Evolutionary conservation across 2,888 invertebrate genomes (phyloP), one percentile per base, ranked within the genome.

Genomic region (Danaus chrysippus): DNA sequence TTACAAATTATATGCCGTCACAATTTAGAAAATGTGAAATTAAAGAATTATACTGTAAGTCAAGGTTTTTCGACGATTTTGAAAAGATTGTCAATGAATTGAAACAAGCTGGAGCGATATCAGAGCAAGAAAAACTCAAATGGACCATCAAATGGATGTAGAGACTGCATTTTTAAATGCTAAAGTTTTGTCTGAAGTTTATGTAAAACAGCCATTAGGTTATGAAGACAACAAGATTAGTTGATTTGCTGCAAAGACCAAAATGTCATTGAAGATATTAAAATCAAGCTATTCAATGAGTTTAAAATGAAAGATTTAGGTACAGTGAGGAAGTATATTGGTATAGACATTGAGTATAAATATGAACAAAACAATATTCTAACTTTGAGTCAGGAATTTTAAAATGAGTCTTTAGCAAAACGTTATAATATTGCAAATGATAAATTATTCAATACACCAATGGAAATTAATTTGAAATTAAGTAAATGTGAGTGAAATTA

Each of bases 281-380:
- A 42, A 9, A 53, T 53, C 17, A 23, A 23, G 23, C 23, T 23
- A 23, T 23, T 3, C 23, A 23, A 23, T 23, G 23, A 43, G 43
- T 11, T 11, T 11, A 43, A 43, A 43, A 77, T 75, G 72, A 76
- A 76, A 67, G 73, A 79, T 55, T 43, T 76, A 8, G 75, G 75
- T 13, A 73, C 70, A 73, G 59, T 75, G 57, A 74, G 71, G 67
- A 74, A 23, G 12, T 77, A 78, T 60, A 64, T 80, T 66, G 78
- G 78, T 1, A 79, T 79, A 58, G 71, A 78, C 64, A 73, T 79
- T 68, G 67, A 72, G 42, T 70, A 76, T 66, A 70, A 70, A 63
- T 56, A 76, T 68, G 64, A 66, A 12, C 9, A 54, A 19, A 19
- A 58, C 55, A 62, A 65, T n/a, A 67, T 49, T 44, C 67, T 79